phyloP scores from a whole-genome alignment of 2,113 vertebrate genomes.

The Podarcis cretensis region DNA sequence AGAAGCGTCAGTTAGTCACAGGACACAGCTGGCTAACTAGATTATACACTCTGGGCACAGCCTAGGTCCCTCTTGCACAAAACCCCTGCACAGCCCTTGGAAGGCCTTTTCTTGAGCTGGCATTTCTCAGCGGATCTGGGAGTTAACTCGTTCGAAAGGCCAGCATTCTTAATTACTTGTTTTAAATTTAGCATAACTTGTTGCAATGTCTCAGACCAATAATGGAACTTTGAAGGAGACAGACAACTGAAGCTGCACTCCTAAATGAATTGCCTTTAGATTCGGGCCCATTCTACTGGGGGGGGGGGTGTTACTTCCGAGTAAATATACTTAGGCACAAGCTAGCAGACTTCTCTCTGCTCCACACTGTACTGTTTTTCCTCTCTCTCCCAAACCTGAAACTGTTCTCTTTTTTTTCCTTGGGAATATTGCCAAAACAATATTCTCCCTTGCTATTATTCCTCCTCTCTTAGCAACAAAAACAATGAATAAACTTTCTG shows the following conservation, averaged over 20 bases:
- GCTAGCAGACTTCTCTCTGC: neutral
- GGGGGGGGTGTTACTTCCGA: neutral
- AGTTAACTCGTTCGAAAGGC: neutral
- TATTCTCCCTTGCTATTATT: neutral
- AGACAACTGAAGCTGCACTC: neutral
- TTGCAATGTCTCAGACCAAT: neutral
- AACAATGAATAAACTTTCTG: neutral
- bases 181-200: neutral
- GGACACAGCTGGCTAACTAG: constrained; percentile 80
- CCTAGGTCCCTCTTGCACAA: constrained; percentile 26
- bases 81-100: neutral
- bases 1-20: constrained; percentile 82
- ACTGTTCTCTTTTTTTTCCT: neutral
- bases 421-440: neutral
- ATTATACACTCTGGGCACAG: constrained; percentile 62
- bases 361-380: neutral
- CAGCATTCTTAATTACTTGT: neutral
- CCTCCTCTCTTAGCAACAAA: neutral
- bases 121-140: neutral
- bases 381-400: neutral
- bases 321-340: neutral
- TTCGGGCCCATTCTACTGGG: neutral
- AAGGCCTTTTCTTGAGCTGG: neutral
- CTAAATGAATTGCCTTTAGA: neutral
- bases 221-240: too few species aligned